Evolutionary conservation across 2,113 vertebrate species (phyloP), one percentile per base, ranked within the genome.

Genomic region (Asarcornis scutulata): DNA sequence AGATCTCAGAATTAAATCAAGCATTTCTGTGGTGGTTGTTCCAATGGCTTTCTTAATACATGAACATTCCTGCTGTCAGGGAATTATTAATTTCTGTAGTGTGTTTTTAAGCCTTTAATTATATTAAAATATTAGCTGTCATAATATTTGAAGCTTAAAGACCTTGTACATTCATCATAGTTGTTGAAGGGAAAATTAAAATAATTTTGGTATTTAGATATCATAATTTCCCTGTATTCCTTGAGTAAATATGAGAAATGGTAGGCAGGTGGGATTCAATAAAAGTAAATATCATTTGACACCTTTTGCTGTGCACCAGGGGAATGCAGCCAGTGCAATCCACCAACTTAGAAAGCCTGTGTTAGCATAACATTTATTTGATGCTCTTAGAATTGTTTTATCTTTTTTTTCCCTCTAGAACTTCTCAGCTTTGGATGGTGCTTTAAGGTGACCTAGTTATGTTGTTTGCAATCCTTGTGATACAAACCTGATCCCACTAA

Each of bases 41-140:
- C 56, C 81, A 91, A 32, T 91, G 58, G 26, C 62, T 96, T 95
- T 56, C 83, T 81, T 91, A 85, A 75, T 68, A 82, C 56, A 89
- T 86, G 83, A 92, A 73, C 67, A 31, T 89, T 95, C 95, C 80
- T 95, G 74, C 91, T 97, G 89, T 96, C 95, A 96, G 77, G 77
- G 89, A 97, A 95, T 96, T 93, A 91, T 59, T 96, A 92, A 96
- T 95, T 95, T 96, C 89, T 91, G 95, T 78, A 89, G 80, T 94
- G 64, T 1, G 0, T 93, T 97, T 97, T 95, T 92, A 97, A 97
- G 89, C 89, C 96, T 95, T 97, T 96, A 97, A 96, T 97, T 97
- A 96, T 93, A 97, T 95, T 97, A 95, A 96, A 97, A 96, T 97
- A 95, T 95, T 97, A 94, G 91, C 89, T 97, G 97, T 97, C 77